These are phyloP conservation scores for Plebejus anna DNA, from an alignment of 2,888 invertebrate genomes.

Conservation along the genomic window DNA sequence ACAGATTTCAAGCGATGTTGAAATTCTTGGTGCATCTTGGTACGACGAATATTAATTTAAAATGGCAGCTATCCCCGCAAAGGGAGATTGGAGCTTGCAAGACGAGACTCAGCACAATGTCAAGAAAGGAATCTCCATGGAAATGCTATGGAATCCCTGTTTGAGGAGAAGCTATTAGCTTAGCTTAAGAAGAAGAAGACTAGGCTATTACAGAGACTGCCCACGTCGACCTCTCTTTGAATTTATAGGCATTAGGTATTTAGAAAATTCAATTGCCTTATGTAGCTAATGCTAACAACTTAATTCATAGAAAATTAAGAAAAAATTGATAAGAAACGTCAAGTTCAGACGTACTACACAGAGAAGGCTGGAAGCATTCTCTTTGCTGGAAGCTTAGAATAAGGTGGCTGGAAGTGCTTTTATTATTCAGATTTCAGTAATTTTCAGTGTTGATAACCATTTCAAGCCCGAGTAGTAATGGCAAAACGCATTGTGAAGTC, in stretches of 20 bases:
- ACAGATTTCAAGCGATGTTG: constrained; percentile 40
- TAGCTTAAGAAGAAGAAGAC: too few species aligned
- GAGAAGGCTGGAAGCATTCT: background rate
- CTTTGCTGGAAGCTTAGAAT: background rate
- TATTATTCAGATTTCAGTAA: background rate
- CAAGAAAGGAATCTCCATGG: too few species aligned
- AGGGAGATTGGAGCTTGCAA: background rate
- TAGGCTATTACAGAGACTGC: too few species aligned
- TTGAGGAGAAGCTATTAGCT: too few species aligned
- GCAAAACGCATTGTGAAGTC: constrained; percentile 55
- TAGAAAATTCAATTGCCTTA: too few species aligned
- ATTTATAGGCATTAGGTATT: too few species aligned
- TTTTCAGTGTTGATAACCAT: background rate
- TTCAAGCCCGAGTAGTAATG: constrained; percentile 41
- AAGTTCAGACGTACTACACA: background rate
- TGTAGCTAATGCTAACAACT: too few species aligned
- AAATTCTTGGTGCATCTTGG: constrained; percentile 35
- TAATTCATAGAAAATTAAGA: background rate
- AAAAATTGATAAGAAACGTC: background rate
- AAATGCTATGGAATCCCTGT: too few species aligned
- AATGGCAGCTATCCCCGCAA: background rate
- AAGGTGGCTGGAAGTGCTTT: too few species aligned
- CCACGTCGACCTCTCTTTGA: too few species aligned
- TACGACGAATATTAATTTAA: background rate
- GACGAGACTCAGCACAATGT: background rate